phyloP scores from a whole-genome alignment of 2,113 vertebrate species.

The Dendropsophus ebraccatus region DNA sequence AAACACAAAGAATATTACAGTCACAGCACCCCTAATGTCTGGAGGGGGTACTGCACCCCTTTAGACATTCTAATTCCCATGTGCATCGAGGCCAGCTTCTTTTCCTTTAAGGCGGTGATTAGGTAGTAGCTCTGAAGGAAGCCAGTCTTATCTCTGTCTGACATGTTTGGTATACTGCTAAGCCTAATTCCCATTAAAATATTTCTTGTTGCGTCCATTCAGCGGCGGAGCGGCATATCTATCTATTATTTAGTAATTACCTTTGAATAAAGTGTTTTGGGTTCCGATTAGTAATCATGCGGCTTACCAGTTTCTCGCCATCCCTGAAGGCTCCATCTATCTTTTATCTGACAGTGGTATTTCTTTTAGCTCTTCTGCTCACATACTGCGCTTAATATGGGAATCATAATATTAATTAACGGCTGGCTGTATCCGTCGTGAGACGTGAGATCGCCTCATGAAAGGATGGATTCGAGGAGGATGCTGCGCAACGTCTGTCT shows the following conservation, averaged over 20 bases:
- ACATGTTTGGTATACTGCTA: background rate
- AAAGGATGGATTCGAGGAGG: background rate
- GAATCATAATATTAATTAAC: constrained; percentile 37
- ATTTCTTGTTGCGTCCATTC: background rate
- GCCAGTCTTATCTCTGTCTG: constrained; percentile 6
- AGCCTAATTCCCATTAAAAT: constrained; percentile 16
- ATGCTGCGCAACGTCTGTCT: background rate
- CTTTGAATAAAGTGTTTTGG: constrained; percentile 22
- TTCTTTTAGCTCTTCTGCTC: background rate
- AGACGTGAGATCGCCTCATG: background rate
- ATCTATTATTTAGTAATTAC: constrained; percentile 34
- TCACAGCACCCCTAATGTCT: background rate
- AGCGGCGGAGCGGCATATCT: background rate
- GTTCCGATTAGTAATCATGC: background rate
- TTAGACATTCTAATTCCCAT: background rate
- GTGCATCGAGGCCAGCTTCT: background rate
- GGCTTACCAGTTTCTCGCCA: constrained; percentile 15
- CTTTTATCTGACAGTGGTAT: constrained; percentile 33
- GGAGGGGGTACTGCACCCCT: background rate
- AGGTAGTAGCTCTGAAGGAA: background rate
- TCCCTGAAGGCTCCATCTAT: constrained; percentile 18
- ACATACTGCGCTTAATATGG: constrained; percentile 14
- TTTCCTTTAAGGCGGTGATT: background rate
- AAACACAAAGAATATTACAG: no score
- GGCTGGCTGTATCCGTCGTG: background rate